phyloP scores from a whole-genome alignment of 2,797 vertebrate species.

The Kryptolebias ocellatus region DNA sequence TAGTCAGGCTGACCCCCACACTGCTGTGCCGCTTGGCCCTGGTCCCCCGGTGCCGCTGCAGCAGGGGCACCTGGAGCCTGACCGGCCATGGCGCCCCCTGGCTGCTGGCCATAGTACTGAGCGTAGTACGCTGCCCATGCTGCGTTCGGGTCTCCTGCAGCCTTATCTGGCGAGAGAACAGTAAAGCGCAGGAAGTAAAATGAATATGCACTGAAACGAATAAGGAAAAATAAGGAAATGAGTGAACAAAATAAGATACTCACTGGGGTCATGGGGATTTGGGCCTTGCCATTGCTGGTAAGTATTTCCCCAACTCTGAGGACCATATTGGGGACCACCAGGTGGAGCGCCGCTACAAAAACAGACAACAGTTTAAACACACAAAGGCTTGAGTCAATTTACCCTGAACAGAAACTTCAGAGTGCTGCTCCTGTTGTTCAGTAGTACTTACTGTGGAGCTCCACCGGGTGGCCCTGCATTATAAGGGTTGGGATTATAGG shows the following conservation, averaged over 20 bases:
- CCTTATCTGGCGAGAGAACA: slow-evolving; percentile 79
- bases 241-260: slow-evolving; percentile 49
- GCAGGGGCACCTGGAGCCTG: slow-evolving; percentile 82
- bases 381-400: background rate
- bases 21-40: slow-evolving; percentile 80
- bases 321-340: slow-evolving; percentile 89
- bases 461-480: slow-evolving; percentile 90
- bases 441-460: slow-evolving; percentile 88
- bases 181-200: background rate
- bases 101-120: slow-evolving; percentile 94
- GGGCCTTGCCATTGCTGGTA: slow-evolving; percentile 95
- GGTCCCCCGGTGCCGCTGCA: slow-evolving; percentile 78
- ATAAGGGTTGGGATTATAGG: slow-evolving; percentile 93
- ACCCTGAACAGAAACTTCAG: background rate
- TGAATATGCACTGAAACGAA: background rate
- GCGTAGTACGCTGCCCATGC: slow-evolving; percentile 97
- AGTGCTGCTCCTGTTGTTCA: too few relatives aligned
- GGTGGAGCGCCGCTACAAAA: slow-evolving; percentile 84
- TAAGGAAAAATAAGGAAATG: background rate
- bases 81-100: slow-evolving; percentile 84
- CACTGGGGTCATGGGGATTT: slow-evolving; percentile 91
- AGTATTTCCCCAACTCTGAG: slow-evolving; percentile 91
- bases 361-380: slow-evolving; percentile 14
- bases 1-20: slow-evolving; percentile 89
- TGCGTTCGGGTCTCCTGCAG: slow-evolving; percentile 88